Evolutionary conservation across 2,888 invertebrate species (phyloP).

Genomic region (Troides oblongomaculatus): DNA sequence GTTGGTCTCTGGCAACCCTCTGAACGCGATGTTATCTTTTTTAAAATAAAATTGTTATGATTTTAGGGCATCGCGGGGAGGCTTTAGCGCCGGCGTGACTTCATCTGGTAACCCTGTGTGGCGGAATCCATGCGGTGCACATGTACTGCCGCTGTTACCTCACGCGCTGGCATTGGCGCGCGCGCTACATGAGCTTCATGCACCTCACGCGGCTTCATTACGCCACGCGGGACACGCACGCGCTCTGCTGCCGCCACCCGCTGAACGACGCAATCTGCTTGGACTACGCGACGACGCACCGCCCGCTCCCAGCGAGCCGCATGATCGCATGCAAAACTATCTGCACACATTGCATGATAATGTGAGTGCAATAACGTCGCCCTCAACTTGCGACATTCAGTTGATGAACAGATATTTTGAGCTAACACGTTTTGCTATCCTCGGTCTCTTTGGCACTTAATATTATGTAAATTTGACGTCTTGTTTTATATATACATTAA

Average conservation of each 20-base stretch:
- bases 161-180: constrained; percentile 88
- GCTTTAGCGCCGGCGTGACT: constrained; percentile 88
- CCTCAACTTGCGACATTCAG: background rate
- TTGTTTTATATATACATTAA: too few species aligned
- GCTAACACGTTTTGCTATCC: too few species aligned
- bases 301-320: constrained; percentile 81
- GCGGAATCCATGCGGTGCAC: constrained; percentile 92
- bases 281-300: constrained; percentile 80
- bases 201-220: constrained; percentile 81
- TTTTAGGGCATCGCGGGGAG: constrained; percentile 86
- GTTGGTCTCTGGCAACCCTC: too few species aligned
- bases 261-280: constrained; percentile 87
- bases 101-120: constrained; percentile 89
- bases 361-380: constrained; percentile 41
- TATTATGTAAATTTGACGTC: too few species aligned
- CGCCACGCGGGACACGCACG: constrained; percentile 85
- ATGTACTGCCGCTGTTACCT: constrained; percentile 89
- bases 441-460: too few species aligned
- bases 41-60: too few species aligned
- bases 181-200: constrained; percentile 89
- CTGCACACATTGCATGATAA: constrained; percentile 87
- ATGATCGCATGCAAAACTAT: constrained; percentile 92
- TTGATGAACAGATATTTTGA: too few species aligned
- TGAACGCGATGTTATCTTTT: too few species aligned
- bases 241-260: constrained; percentile 85